These are phyloP conservation scores for Elysia chlorotica DNA, from an alignment of 1,140 invertebrate genomes.

Conservation along the genomic window DNA sequence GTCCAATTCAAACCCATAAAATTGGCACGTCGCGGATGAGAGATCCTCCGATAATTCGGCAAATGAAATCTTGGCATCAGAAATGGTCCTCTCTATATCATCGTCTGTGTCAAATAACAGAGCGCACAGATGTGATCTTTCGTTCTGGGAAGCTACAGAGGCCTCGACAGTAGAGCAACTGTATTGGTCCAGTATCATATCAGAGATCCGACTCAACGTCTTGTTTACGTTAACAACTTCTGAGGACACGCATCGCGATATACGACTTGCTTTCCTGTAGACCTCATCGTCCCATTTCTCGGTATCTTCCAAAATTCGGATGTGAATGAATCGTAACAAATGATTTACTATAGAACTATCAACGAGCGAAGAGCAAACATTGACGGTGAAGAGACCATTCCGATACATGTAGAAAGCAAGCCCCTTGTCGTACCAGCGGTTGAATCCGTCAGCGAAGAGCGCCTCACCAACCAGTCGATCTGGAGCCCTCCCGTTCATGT, in stretches of 20 bases:
- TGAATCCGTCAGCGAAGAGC: constrained; percentile 16
- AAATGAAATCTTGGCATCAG: not conserved
- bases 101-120: constrained; percentile 1
- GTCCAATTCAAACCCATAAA: not conserved
- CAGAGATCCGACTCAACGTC: not conserved
- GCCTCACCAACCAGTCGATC: constrained; percentile 1
- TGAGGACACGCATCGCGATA: not conserved
- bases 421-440: constrained; percentile 21
- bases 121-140: not conserved
- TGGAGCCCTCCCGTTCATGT: not conserved
- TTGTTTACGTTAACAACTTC: not conserved
- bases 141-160: not conserved
- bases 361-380: not conserved
- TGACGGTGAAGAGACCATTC: constrained; percentile 10
- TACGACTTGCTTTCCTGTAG: not conserved
- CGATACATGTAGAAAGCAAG: constrained; percentile 10
- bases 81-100: not conserved
- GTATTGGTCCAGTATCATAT: not conserved
- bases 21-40: not conserved
- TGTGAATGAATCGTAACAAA: constrained; percentile 15
- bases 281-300: constrained; percentile 21
- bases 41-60: not conserved
- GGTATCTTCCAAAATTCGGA: constrained; percentile 15
- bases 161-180: not conserved
- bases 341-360: not conserved